Evolutionary conservation across 2,888 invertebrate genomes (phyloP).

Genomic region (Salpingus planirostris): DNA sequence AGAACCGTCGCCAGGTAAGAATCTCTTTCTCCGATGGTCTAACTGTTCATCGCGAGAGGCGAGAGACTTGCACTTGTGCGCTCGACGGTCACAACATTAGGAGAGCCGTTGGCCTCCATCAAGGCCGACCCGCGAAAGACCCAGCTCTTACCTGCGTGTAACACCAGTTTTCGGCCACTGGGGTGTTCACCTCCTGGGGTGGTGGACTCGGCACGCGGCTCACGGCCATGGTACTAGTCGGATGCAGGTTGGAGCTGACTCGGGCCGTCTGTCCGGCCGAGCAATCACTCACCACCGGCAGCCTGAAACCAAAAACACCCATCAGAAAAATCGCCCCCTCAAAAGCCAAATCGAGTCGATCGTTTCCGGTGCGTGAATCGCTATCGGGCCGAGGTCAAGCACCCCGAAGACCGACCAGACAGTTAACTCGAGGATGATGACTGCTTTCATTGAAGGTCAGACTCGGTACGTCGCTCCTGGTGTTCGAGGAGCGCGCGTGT

Average conservation of each 20-base stretch:
- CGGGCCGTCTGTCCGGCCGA: constrained; percentile 77
- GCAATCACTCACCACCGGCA: constrained; percentile 69
- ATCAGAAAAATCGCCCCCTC: no score
- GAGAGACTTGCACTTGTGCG: no score
- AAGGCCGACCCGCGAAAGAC: constrained; percentile 10
- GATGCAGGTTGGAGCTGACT: constrained; percentile 72
- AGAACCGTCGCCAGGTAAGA: no score
- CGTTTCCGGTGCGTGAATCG: no score
- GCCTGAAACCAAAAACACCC: constrained; percentile 57
- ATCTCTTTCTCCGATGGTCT: no score
- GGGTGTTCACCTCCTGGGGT: constrained; percentile 90
- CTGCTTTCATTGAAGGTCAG: constrained; percentile 18
- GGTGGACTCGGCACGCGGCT: constrained; percentile 95
- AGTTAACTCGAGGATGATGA: constrained; percentile 19
- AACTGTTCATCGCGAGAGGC: no score
- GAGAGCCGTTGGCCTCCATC: constrained; percentile 15
- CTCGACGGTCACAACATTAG: no score
- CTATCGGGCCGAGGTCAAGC: constrained; percentile 14
- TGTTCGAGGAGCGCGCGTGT: no score
- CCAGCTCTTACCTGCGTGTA: constrained; percentile 99
- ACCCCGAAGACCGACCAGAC: constrained; percentile 19
- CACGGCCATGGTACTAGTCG: constrained; percentile 90
- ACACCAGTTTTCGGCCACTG: constrained; percentile 99
- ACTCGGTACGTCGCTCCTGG: no score
- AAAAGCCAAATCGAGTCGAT: no score